These are phyloP conservation scores for Loxodonta africana DNA, from an alignment of 2,113 vertebrate species.

Conservation along the genomic window DNA sequence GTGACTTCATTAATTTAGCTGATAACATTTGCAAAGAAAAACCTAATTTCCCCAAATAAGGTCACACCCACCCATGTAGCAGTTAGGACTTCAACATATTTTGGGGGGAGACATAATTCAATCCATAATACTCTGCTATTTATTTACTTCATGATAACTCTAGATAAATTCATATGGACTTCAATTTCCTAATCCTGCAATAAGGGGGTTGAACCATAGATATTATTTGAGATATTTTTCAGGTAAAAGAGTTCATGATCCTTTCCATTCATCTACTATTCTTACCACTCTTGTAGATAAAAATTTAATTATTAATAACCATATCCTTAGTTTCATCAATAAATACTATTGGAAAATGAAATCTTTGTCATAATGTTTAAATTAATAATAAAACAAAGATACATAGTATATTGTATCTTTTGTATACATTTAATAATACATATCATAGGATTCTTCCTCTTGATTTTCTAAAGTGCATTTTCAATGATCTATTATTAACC, in stretches of 20 bases:
- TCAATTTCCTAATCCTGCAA: background rate
- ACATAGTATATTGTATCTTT: background rate
- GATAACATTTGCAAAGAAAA: too few relatives aligned
- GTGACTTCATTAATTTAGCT: too few relatives aligned
- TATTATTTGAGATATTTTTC: background rate
- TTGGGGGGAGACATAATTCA: too few relatives aligned
- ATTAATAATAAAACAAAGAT: conserved; percentile 32
- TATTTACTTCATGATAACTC: background rate
- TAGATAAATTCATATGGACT: background rate
- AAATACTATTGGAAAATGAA: conserved; percentile 5
- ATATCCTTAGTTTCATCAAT: background rate
- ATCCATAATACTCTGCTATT: background rate
- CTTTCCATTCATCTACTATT: background rate
- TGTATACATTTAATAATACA: background rate
- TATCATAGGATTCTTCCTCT: conserved; percentile 10
- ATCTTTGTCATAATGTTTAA: background rate
- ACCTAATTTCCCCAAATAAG: too few relatives aligned
- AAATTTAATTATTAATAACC: too few relatives aligned
- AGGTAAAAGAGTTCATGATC: background rate
- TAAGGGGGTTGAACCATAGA: background rate
- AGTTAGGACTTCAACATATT: too few relatives aligned
- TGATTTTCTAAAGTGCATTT: background rate
- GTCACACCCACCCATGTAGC: too few relatives aligned
- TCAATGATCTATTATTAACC: conserved; percentile 33
- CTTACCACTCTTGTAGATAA: background rate